Percentiles rank a stretch among this genome's conserved stretches.
Conservation (phyloP, 2,113 vertebrate species). For the Pungitius pungitius region DNA sequence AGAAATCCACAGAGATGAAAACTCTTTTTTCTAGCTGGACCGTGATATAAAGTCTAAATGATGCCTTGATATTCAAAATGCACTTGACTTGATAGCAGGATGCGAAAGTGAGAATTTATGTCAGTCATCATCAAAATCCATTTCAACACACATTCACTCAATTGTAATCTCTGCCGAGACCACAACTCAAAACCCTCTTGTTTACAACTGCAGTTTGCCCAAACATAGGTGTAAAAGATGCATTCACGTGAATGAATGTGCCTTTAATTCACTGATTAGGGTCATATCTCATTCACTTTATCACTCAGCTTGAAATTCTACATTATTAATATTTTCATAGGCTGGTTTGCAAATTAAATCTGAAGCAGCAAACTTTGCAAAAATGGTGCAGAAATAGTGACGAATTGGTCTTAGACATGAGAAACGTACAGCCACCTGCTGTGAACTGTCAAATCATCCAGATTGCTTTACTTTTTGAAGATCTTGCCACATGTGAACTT, state of each 20-base stretch:
- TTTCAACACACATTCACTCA: conserved; percentile 2
- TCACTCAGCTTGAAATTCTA: conserved; percentile 63
- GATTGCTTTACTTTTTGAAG: conserved; percentile 76
- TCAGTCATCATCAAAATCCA: conserved; percentile 27
- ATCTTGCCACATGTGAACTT: conserved; percentile 69
- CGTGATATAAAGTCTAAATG: conserved; percentile 25
- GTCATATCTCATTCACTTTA: conserved; percentile 67
- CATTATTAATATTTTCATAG: conserved; percentile 75
- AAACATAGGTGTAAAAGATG: conserved; percentile 7
- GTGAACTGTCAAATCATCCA: conserved; percentile 74
- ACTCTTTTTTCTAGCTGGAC: conserved; percentile 18
- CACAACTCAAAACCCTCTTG: conserved; percentile 29
- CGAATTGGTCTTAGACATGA: conserved; percentile 59
- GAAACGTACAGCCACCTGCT: conserved; percentile 65
- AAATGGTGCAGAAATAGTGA: conserved; percentile 51
- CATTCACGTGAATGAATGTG: conserved; percentile 32
- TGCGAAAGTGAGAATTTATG: conserved; percentile 35
- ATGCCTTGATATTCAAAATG: conserved; percentile 33
- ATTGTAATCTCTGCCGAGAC: conserved; percentile 23
- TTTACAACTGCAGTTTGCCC: conserved; percentile 3
- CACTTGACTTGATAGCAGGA: not conserved
- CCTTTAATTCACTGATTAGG: conserved; percentile 43
- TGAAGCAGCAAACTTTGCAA: conserved; percentile 61
- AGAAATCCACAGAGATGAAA: conserved; percentile 14
- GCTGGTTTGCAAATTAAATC: conserved; percentile 66